These are phyloP conservation scores for Equus quagga DNA, from an alignment of 2,113 vertebrate genomes.

Conservation along the genomic window DNA sequence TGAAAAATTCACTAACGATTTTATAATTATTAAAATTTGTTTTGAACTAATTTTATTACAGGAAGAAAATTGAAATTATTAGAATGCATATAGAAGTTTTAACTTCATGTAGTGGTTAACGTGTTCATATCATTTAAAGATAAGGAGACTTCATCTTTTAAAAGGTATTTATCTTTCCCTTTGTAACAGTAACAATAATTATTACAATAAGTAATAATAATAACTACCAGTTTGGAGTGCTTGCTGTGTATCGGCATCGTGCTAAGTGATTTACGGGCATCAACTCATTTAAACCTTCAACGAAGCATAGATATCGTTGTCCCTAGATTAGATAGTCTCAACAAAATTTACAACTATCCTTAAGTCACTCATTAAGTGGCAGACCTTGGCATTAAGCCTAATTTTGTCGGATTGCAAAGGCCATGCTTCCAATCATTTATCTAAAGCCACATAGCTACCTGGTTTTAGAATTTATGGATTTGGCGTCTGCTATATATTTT, in stretches of 20 bases:
- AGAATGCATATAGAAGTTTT: neutral
- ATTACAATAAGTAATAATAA: neutral
- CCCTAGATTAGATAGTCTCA: neutral
- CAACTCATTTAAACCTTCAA: neutral
- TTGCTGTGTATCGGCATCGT: neutral
- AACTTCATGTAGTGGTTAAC: neutral
- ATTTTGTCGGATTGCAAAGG: neutral
- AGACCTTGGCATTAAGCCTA: neutral
- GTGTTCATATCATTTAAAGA: neutral
- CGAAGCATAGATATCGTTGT: neutral
- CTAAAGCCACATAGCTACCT: neutral
- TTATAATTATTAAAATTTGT: neutral
- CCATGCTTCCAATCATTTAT: neutral
- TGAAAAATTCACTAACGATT: neutral
- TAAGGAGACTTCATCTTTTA: neutral
- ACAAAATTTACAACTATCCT: neutral
- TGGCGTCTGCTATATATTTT: neutral
- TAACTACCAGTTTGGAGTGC: neutral
- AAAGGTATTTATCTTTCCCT: neutral
- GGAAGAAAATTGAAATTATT: neutral
- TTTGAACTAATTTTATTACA: slow-evolving; percentile 32
- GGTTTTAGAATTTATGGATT: neutral
- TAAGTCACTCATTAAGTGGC: neutral
- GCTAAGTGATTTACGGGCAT: neutral
- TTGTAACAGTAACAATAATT: neutral